Evolutionary conservation across 2,888 invertebrate genomes (phyloP).

Genomic region (Cerastis rubricosa): DNA sequence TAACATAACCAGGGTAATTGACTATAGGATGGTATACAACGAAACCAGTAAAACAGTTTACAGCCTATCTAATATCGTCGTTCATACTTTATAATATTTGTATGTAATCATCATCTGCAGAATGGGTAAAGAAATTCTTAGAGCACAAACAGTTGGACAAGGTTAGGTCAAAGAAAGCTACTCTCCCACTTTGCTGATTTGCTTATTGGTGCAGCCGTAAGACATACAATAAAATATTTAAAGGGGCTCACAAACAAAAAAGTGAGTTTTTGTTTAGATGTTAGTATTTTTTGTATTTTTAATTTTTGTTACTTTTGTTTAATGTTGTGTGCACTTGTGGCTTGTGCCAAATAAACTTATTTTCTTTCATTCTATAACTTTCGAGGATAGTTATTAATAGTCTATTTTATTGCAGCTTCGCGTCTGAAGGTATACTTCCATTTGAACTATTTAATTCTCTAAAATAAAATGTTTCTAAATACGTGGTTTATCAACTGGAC

Average conservation of each 20-base stretch:
- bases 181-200: background rate
- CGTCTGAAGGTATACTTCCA: background rate
- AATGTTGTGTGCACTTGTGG: too few species aligned
- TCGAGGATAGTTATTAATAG: background rate
- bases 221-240: too few species aligned
- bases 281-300: too few species aligned
- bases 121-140: background rate
- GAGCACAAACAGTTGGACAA: background rate
- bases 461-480: too few species aligned
- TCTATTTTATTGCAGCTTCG: background rate
- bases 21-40: slow-evolving; percentile 48
- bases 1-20: slow-evolving; percentile 72
- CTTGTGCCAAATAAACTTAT: too few species aligned
- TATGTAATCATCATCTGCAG: background rate
- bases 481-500: too few species aligned
- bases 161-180: background rate
- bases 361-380: background rate
- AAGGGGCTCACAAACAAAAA: too few species aligned
- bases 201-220: background rate
- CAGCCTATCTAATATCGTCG: background rate
- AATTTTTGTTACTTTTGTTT: too few species aligned
- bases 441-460: too few species aligned
- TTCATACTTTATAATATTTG: background rate
- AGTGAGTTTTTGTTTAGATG: too few species aligned
- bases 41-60: slow-evolving; percentile 37